Percentiles rank a stretch among this genome's conserved stretches.
Evolutionary conservation across 2,113 vertebrate species (phyloP).

Genomic region (Amblyopsis rosae): DNA sequence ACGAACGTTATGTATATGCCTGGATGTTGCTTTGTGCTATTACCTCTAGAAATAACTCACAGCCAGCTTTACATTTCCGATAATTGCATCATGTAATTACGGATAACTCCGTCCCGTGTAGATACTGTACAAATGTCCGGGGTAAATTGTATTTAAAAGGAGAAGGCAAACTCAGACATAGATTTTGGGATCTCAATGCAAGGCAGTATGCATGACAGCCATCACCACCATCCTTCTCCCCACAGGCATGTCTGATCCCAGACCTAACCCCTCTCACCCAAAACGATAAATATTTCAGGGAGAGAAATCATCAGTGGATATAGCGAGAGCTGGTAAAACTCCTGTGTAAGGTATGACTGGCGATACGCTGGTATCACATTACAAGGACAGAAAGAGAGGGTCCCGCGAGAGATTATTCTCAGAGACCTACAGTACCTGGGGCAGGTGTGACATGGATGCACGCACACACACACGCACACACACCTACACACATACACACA

Average conservation of each 20-base stretch:
- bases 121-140: background rate
- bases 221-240: conserved; percentile 54
- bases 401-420: conserved; percentile 35
- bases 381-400: conserved; percentile 16
- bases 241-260: conserved; percentile 65
- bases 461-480: background rate
- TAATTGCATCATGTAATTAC: no score
- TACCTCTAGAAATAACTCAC: no score
- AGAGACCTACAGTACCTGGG: conserved; percentile 13
- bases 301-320: conserved; percentile 59
- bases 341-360: conserved; percentile 44
- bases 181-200: conserved; percentile 47
- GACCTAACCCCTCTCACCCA: conserved; percentile 53
- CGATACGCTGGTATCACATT: conserved; percentile 43
- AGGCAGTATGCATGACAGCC: conserved; percentile 51
- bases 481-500: background rate
- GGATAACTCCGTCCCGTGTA: no score
- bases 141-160: conserved; percentile 10
- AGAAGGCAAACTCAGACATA: conserved; percentile 3
- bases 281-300: conserved; percentile 71
- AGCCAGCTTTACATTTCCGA: no score
- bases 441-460: background rate
- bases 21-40: no score
- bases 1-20: no score
- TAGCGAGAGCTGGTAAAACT: conserved; percentile 50